These are phyloP conservation scores for Danio tinwini DNA, from an alignment of 2,797 vertebrate species.

Conservation along the genomic window DNA sequence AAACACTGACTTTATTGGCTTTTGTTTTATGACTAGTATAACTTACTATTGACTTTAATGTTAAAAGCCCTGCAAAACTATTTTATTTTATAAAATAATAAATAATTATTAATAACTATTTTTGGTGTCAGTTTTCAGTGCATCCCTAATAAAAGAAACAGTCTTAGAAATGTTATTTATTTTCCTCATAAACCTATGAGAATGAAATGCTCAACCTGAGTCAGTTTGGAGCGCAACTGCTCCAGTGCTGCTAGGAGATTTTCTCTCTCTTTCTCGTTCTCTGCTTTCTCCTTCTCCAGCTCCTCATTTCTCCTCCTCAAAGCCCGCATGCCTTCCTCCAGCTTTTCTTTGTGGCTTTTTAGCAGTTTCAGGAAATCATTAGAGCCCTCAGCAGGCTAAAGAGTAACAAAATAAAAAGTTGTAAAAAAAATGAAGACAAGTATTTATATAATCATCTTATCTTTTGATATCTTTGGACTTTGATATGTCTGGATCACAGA, in stretches of 20 bases:
- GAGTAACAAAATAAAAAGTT: background rate
- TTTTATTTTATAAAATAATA: too few species aligned
- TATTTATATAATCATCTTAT: background rate
- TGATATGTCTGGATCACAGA: too few species aligned
- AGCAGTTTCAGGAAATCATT: constrained; percentile 78
- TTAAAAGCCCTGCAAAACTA: too few species aligned
- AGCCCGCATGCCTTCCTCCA: constrained; percentile 77
- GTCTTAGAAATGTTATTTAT: background rate
- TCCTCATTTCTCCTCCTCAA: constrained; percentile 76
- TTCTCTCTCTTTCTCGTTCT: constrained; percentile 72
- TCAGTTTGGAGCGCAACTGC: constrained; percentile 69
- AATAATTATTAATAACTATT: too few species aligned
- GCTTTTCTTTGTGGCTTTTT: constrained; percentile 79
- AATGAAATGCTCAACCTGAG: constrained; percentile 65
- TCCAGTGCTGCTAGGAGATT: constrained; percentile 70
- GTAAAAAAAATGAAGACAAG: constrained; percentile 17
- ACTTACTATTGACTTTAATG: too few species aligned
- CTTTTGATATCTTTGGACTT: background rate
- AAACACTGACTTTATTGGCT: too few species aligned
- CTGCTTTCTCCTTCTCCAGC: constrained; percentile 73
- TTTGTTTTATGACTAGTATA: too few species aligned
- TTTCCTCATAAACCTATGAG: background rate
- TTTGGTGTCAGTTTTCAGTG: too few species aligned
- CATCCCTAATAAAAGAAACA: background rate
- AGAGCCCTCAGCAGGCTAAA: constrained; percentile 72